Conservation (phyloP, 2,113 vertebrate genomes). For the Misgurnus anguillicaudatus region DNA sequence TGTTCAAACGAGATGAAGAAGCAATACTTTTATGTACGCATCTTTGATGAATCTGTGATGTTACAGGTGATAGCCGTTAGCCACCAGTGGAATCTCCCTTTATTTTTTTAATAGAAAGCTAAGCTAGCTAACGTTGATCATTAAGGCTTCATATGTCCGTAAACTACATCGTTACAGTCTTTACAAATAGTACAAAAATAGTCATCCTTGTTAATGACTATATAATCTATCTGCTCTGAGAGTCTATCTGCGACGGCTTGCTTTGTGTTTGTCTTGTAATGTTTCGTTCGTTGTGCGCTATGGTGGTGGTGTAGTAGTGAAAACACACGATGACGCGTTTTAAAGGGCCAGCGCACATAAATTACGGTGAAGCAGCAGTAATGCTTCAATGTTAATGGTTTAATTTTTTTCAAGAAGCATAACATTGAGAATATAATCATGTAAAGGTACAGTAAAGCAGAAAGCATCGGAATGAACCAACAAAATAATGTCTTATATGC, state of each 20-base stretch:
- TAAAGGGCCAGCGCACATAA: slow-evolving; percentile 20
- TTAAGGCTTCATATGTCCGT: neutral
- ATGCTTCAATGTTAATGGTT: neutral
- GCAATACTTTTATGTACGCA: slow-evolving; percentile 11
- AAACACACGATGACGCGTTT: neutral
- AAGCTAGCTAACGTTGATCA: slow-evolving; percentile 1
- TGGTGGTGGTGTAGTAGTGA: slow-evolving; percentile 17
- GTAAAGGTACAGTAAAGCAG: neutral
- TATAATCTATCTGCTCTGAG: neutral
- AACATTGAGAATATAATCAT: neutral
- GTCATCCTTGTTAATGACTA: neutral
- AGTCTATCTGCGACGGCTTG: neutral
- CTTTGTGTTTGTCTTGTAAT: neutral
- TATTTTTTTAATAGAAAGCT: neutral
- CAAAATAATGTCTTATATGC: too few species aligned
- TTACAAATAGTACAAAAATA: neutral
- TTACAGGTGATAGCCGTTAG: slow-evolving; percentile 34
- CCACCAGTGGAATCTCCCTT: slow-evolving; percentile 15
- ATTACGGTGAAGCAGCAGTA: neutral
- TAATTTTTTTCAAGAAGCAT: neutral
- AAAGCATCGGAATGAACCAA: neutral
- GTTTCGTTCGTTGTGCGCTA: neutral
- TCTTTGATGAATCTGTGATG: neutral
- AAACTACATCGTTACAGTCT: neutral
- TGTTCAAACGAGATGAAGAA: neutral